Conservation (phyloP, 2,888 invertebrate genomes). For the Drosophila anomalata region DNA sequence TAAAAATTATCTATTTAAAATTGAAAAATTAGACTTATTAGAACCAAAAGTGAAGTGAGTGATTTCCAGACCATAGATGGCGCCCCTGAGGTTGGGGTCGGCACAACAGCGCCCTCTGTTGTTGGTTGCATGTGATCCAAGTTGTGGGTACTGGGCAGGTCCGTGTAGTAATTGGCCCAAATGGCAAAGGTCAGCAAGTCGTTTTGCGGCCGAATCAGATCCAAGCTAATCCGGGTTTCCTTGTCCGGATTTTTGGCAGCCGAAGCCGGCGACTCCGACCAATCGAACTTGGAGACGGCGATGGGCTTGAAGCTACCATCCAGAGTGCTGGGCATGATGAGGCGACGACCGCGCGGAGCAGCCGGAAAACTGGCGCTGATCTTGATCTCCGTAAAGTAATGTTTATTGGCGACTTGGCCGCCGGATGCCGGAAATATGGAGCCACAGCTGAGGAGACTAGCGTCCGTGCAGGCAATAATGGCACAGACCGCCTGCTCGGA, state of each 20-base stretch:
- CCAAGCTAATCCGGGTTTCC: conserved; percentile 46
- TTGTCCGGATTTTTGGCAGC: conserved; percentile 11
- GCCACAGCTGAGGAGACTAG: conserved; percentile 82
- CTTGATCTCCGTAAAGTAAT: conserved; percentile 70
- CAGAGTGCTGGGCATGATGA: conserved; percentile 79
- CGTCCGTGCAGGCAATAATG: conserved; percentile 84
- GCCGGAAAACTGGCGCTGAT: conserved; percentile 72
- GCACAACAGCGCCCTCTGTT: background rate
- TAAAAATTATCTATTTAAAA: background rate
- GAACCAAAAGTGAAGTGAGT: background rate
- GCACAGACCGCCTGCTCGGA: conserved; percentile 84
- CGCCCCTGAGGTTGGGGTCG: background rate
- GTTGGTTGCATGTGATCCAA: conserved; percentile 58
- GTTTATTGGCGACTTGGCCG: conserved; percentile 55
- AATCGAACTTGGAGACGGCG: conserved; percentile 60
- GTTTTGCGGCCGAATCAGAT: conserved; percentile 56
- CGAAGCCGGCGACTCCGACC: conserved; percentile 47
- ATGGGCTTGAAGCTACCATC: conserved; percentile 74
- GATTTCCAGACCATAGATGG: background rate
- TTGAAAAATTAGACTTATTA: background rate
- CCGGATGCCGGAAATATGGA: conserved; percentile 62
- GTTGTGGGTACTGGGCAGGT: conserved; percentile 59
- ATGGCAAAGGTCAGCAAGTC: conserved; percentile 82
- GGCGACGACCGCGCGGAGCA: conserved; percentile 60
- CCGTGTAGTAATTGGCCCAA: conserved; percentile 78